These are phyloP conservation scores for Malthinus flaveolus DNA, from an alignment of 2,888 invertebrate genomes.

Conservation along the genomic window DNA sequence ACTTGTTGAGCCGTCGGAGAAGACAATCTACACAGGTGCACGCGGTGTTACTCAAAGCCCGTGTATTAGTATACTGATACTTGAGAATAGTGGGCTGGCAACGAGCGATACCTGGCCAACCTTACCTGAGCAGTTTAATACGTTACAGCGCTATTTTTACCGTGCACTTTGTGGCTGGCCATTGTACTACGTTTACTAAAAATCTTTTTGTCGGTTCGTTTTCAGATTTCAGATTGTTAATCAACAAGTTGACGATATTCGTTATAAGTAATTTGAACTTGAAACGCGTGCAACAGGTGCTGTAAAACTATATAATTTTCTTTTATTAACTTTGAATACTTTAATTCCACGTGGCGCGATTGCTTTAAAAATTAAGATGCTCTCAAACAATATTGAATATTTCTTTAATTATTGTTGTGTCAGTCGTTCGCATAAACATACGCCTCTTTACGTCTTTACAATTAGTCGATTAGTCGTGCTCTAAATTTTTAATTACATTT, in stretches of 20 bases:
- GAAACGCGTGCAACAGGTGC: not conserved
- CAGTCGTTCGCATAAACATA: too few species aligned
- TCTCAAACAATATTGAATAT: too few species aligned
- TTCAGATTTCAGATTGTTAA: slow-evolving; percentile 7
- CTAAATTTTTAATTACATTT: too few species aligned
- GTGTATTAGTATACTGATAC: slow-evolving; percentile 45
- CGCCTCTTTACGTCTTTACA: too few species aligned
- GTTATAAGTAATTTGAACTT: not conserved
- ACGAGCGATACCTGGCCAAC: slow-evolving; percentile 44
- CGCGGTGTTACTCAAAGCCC: slow-evolving; percentile 38
- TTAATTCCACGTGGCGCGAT: too few species aligned
- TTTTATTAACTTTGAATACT: too few species aligned
- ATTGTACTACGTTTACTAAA: slow-evolving; percentile 33
- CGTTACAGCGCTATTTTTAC: slow-evolving; percentile 32
- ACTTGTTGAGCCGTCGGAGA: slow-evolving; percentile 42
- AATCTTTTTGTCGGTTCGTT: slow-evolving; percentile 8
- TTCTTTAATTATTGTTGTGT: too few species aligned
- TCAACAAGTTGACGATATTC: not conserved
- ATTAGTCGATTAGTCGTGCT: too few species aligned
- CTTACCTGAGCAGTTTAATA: slow-evolving; percentile 33
- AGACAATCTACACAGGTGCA: slow-evolving; percentile 29
- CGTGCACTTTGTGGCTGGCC: slow-evolving; percentile 33
- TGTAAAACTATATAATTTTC: not conserved
- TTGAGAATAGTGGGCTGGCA: slow-evolving; percentile 43
- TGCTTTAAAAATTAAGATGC: too few species aligned